Evolutionary conservation across 2,797 vertebrate genomes (phyloP), one percentile per base, ranked within the genome.

Genomic region (Vultur gryphus): DNA sequence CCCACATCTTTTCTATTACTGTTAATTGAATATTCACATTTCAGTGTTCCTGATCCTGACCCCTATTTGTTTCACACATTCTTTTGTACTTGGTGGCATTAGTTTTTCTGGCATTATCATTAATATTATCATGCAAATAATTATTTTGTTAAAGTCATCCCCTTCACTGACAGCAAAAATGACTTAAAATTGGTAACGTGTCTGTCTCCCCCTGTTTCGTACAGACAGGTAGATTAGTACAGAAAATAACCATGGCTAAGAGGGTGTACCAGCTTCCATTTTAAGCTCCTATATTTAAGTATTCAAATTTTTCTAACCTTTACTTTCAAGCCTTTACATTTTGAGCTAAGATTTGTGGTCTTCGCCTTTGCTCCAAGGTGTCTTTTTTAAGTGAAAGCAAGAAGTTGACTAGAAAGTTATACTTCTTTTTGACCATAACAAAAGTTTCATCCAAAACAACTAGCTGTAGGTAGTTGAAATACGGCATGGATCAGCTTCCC

Each of bases 11-110:
- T 96, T 92, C 90, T 90, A 43, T 81, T 96, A 58, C 64, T 93
- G 37, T 89, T 96, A 96, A 95, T 28, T 95, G 61, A 91, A 90
- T 96, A 96, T 89, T 96, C 78, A 71, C 61, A 96, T 97, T 92
- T 91, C 39, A 81, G 61, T 78, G 48, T 84, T 96, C 78, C 83
- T 96, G 39, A 86, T 92, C 90, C 52, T 88, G 48, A 91, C 77
- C 55, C 17, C 18, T 86, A 80, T 95, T 90, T 90, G 70, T 79
- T 97, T 80, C 80, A 51, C 62, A 80, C 39, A 62, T 88, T 84
- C 55, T 84, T 94, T 67, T 76, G 16, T 51, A 33, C n/a, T 87
- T 3, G 0, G 15, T 80, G 35, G 35, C 33, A 69, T 82, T 87
- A 69, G 58, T 96, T 93, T 95, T 89, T 71, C 16, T 78, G 73